A percentile compares a stretch with the other conserved stretches of the same genome.
phyloP scores from a whole-genome alignment of 2,113 vertebrate species.

The Brachypteracias leptosomus region DNA sequence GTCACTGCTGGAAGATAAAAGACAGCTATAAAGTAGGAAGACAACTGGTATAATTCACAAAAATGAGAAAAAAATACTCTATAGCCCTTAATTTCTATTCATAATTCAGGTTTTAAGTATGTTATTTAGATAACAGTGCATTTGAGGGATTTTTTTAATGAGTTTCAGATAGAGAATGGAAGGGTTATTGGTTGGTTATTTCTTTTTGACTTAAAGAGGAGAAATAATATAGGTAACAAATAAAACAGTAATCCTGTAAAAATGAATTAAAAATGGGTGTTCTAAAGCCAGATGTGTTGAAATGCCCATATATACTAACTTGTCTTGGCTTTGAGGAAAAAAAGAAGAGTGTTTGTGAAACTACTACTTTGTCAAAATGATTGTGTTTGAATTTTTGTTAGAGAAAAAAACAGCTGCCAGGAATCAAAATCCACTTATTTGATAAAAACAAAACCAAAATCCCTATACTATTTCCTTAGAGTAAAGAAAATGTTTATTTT shows the following conservation, averaged over 20 bases:
- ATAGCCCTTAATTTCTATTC: conserved; percentile 60
- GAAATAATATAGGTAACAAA: background rate
- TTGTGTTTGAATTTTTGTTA: background rate
- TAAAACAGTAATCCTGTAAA: background rate
- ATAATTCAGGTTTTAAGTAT: conserved; percentile 28
- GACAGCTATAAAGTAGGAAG: conserved; percentile 58
- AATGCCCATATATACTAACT: background rate
- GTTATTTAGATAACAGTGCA: conserved; percentile 34
- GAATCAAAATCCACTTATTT: background rate
- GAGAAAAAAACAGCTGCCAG: background rate
- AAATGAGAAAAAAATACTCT: conserved; percentile 9
- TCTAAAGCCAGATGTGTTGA: background rate
- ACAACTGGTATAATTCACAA: conserved; percentile 49
- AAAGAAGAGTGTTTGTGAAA: background rate
- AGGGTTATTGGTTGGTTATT: background rate
- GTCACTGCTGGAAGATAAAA: conserved; percentile 51
- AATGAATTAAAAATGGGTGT: background rate
- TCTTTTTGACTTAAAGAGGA: background rate
- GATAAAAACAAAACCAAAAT: background rate
- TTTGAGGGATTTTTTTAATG: background rate
- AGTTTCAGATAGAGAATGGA: background rate
- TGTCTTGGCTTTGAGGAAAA: background rate
- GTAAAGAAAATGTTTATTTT: background rate
- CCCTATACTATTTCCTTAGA: background rate
- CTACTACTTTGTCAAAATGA: background rate